Conservation (phyloP, 1,140 invertebrate species). For the Scaptomyza graminum region DNA sequence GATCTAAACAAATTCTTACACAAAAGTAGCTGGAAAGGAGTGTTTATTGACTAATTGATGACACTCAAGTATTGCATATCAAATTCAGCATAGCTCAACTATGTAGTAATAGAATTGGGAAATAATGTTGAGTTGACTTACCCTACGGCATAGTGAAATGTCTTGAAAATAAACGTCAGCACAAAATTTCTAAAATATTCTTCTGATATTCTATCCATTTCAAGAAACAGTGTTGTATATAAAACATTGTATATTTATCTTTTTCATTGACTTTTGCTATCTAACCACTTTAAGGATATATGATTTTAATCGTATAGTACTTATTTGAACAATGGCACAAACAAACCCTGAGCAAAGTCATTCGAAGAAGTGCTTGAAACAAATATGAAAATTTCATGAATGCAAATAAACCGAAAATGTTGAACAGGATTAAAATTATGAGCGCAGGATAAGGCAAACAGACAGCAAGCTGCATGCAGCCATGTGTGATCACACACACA, state of each 20-base stretch:
- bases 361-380: constrained; percentile 21
- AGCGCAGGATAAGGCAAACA: constrained; percentile 67
- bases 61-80: constrained; percentile 18
- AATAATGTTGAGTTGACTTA: neutral
- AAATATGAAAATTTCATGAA: constrained; percentile 39
- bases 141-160: too few species aligned
- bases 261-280: neutral
- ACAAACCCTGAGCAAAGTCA: constrained; percentile 7
- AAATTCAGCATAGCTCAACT: constrained; percentile 8
- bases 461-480: constrained; percentile 37
- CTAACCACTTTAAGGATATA: constrained; percentile 18
- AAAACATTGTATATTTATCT: too few species aligned
- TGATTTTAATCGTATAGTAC: constrained; percentile 6
- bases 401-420: constrained; percentile 69
- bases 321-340: neutral
- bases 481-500: constrained; percentile 41
- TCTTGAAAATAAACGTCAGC: too few species aligned
- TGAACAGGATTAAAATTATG: constrained; percentile 79
- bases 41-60: constrained; percentile 41
- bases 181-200: too few species aligned
- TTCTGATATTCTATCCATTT: too few species aligned
- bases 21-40: constrained; percentile 7
- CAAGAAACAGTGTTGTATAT: too few species aligned
- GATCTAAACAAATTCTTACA: neutral
- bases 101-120: neutral